Base-by-base conservation (phyloP, 2,797 vertebrate genomes). In the Coilia nasus region DNA sequence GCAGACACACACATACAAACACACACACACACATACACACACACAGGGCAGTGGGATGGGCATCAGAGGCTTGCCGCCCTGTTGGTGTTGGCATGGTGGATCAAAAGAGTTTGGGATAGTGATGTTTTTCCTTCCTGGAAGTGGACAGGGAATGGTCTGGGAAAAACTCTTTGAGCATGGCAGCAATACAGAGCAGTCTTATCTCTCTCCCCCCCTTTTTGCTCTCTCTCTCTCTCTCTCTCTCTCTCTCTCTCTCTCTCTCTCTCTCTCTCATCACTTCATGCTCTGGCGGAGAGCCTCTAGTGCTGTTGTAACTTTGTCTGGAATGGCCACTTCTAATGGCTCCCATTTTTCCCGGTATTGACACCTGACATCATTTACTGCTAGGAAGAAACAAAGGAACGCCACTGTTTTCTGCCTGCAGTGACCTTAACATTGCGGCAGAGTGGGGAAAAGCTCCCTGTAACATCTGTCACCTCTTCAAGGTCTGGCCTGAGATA, bases 31-130 rank as follows among this genome's bases (percentile, higher is more conserved):
- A 82, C 84, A 64, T 89, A 83, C 75, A 89, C 87, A 90, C 44
- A 60, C n/a, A 87, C 23, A 92, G 62, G 89, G 59, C 57, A 87
- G 89, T 83, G 86, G 92, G 91, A 92, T 83, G 62, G 86, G 83
- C 41, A 46, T 25, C 28, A 50, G 31, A 44, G 46, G 85, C 93
- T 89, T 89, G 44, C 83, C 88, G 47, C 59, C 44, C 47, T 83
- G 56, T 41, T 46, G 17, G 31, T 31, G 46, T 81, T 60, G 54
- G 56, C 85, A 67, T 28, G 17, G 19, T 10, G n/a, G 17, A 47
- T 64, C 59, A 71, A 7, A 82, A 59, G 81, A 23, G 57, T 35
- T 59, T 4, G 23, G 44, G 28, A 46, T 14, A 7, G 25, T 6
- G 35, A 17, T 84, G 28, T 86, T 81, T 12, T 81, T 57, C 46